Evolutionary conservation across 23 tunicate genomes (phyloP), one percentile per base, ranked within the genome.

Genomic region (Phallusia fumigata): DNA sequence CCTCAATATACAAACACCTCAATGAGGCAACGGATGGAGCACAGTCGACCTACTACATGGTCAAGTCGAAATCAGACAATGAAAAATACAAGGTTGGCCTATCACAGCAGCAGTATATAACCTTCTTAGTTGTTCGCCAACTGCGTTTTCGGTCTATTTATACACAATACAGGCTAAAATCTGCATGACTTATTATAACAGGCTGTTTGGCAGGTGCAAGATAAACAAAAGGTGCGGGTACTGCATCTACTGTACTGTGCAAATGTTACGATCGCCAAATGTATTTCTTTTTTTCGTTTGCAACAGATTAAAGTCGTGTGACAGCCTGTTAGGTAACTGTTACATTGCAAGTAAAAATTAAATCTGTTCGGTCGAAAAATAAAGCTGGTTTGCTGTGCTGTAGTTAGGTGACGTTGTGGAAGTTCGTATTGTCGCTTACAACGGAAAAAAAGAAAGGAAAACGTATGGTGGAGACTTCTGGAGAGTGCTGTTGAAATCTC

Each of bases 401-500:
- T 2, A 77, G 81, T 19, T 45, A 2, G 84, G 84, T 11, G 36
- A 52, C n/a, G 76, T 40, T 3, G 28, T 86, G 44, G 19, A 33
- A 30, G 32, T 86, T 24, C 52, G 36, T 8, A 86, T 86, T 31
- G 64, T 75, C 11, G 91, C 91, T 1, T 53, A 81, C 30, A 87
- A 87, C 64, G 31, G 52, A 36, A 76, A 81, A 36, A 76, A 81
- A 15, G 91, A 81, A 44, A 73, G 35, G 44, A 87, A 87, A 58
- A n/a, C 26, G 22, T 87, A 72, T 45, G 91, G 91, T 36, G 91
- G 91, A 31, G 91, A 87, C 64, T 87, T 44, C 83, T 76, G 82
- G 31, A 74, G 82, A 28, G 86, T 87, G 21, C 10, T 34, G 32
- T 35, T 87, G 69, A 64, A 51, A 32, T 34, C 79, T 12, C 53